Evolutionary conservation across 2,888 invertebrate species (phyloP).

Genomic region (Bellardia pandia): DNA sequence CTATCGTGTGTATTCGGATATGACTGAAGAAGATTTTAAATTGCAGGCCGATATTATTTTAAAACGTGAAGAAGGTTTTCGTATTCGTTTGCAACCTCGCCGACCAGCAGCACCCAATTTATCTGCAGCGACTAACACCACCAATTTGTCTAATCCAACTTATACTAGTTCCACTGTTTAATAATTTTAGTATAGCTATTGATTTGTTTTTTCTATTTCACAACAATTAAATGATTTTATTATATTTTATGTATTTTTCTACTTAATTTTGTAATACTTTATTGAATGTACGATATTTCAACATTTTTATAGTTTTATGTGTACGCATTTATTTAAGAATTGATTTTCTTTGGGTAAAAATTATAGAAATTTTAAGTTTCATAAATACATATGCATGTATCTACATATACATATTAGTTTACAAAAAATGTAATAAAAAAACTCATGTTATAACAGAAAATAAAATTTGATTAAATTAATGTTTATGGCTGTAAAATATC

Average conservation of each 20-base stretch:
- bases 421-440: conserved; percentile 9
- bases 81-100: conserved; percentile 89
- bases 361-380: conserved; percentile 51
- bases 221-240: conserved; percentile 29
- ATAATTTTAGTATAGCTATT: conserved; percentile 20
- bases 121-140: conserved; percentile 25
- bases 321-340: conserved; percentile 71
- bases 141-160: conserved; percentile 50
- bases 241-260: conserved; percentile 59
- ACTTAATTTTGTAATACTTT: conserved; percentile 68
- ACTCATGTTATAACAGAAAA: neutral
- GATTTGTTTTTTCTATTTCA: conserved; percentile 16
- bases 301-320: conserved; percentile 25
- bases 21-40: conserved; percentile 88
- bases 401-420: neutral
- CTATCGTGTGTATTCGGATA: conserved; percentile 89
- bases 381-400: conserved; percentile 16
- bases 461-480: neutral
- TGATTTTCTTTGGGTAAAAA: conserved; percentile 66
- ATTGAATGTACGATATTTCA: conserved; percentile 53
- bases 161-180: conserved; percentile 62
- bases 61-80: conserved; percentile 91
- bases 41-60: conserved; percentile 91
- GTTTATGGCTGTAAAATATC: no score
- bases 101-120: conserved; percentile 71